These are phyloP conservation scores for Neogale vison DNA, from an alignment of 2,113 vertebrate species.

Conservation along the genomic window DNA sequence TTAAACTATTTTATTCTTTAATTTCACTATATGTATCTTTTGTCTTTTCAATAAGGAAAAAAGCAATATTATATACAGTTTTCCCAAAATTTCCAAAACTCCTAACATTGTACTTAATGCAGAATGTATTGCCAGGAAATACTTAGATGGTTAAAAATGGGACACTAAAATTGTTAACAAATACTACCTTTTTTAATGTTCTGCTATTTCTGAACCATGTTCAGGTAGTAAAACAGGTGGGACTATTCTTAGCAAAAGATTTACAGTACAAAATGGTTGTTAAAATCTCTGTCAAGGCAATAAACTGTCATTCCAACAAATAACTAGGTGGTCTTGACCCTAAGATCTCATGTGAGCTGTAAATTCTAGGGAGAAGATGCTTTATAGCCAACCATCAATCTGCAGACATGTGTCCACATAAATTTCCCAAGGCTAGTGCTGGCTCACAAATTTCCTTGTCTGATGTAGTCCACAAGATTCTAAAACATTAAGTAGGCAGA, in stretches of 20 bases:
- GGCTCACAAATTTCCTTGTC: slow-evolving; percentile 55
- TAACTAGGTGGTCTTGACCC: slow-evolving; percentile 61
- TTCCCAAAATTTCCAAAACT: background rate
- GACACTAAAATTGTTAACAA: slow-evolving; percentile 50
- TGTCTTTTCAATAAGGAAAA: background rate
- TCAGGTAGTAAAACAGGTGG: slow-evolving; percentile 45
- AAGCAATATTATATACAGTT: background rate
- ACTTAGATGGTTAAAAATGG: slow-evolving; percentile 1
- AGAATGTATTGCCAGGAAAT: slow-evolving; percentile 33
- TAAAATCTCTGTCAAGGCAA: slow-evolving; percentile 68
- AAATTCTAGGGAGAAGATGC: slow-evolving; percentile 59
- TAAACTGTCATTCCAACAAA: slow-evolving; percentile 67
- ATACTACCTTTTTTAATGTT: slow-evolving; percentile 28
- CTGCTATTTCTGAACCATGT: slow-evolving; percentile 40
- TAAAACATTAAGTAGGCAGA: slow-evolving; percentile 12
- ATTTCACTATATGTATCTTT: background rate
- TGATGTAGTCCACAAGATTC: background rate
- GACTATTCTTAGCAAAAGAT: slow-evolving; percentile 56
- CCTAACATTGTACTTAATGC: background rate
- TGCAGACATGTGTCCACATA: slow-evolving; percentile 46
- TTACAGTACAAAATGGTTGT: slow-evolving; percentile 64
- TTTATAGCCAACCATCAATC: slow-evolving; percentile 50
- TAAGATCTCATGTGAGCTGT: slow-evolving; percentile 34
- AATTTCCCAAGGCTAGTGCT: slow-evolving; percentile 45
- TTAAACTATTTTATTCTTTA: background rate